phyloP scores from a whole-genome alignment of 2,888 invertebrate genomes.

The Lasioglossum malachurum region DNA sequence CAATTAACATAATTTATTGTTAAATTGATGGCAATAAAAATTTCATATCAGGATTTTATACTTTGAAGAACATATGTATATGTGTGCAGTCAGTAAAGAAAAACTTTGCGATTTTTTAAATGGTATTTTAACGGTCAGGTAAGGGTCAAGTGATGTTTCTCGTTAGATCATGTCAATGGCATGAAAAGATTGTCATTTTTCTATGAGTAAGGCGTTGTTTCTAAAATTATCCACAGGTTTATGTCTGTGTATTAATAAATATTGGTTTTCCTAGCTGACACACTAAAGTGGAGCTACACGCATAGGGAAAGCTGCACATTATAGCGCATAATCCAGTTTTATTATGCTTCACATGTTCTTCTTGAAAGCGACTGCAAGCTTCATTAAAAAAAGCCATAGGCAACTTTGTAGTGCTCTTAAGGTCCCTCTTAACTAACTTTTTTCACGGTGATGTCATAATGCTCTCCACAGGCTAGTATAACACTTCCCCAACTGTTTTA shows the following conservation, averaged over 20 bases:
- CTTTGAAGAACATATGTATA: too few relatives aligned
- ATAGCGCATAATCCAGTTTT: not conserved
- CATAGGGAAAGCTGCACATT: too few relatives aligned
- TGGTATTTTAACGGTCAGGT: not conserved
- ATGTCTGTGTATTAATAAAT: not conserved
- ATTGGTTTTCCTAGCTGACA: not conserved
- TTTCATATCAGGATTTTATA: not conserved
- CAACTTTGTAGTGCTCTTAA: constrained; percentile 1
- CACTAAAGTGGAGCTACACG: not conserved
- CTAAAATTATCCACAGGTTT: not conserved
- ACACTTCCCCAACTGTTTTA: constrained; percentile 4
- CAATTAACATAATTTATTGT: not conserved
- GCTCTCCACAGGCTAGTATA: not conserved
- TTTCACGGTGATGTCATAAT: constrained; percentile 8
- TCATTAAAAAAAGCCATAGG: constrained; percentile 16
- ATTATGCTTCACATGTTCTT: not conserved
- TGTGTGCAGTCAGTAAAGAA: too few relatives aligned
- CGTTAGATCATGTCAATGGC: not conserved
- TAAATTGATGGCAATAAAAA: not conserved
- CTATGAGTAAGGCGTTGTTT: not conserved
- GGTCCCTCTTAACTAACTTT: not conserved
- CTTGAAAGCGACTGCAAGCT: not conserved
- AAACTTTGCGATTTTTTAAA: not conserved
- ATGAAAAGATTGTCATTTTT: not conserved
- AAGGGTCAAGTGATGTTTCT: not conserved